Percentiles rank a stretch among this genome's conserved stretches.
These are phyloP conservation scores for Muschampia plurimacula DNA, from an alignment of 2,888 invertebrate genomes.

Conservation along the genomic window DNA sequence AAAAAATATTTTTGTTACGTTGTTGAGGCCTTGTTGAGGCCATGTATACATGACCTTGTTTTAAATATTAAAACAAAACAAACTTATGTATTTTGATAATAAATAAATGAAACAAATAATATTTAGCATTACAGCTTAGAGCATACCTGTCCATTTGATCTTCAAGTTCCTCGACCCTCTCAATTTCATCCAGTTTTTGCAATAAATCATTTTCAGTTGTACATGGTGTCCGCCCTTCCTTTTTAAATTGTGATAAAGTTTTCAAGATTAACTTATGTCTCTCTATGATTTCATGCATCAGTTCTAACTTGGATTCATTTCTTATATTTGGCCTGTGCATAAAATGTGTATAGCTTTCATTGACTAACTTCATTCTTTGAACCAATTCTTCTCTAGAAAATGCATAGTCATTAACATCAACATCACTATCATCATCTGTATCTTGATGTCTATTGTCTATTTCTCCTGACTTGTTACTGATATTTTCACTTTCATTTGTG, in stretches of 20 bases:
- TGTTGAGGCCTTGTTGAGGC: no score
- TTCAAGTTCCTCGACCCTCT: conserved; percentile 80
- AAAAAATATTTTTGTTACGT: no score
- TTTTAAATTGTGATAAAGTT: conserved; percentile 58
- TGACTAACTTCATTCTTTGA: not conserved
- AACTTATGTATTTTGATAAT: no score
- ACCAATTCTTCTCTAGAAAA: conserved; percentile 34
- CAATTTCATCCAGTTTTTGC: conserved; percentile 82
- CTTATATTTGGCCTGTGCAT: conserved; percentile 3
- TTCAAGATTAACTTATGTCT: conserved; percentile 56
- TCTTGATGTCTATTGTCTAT: conserved; percentile 35
- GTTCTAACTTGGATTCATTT: conserved; percentile 53
- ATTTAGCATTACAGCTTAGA: no score
- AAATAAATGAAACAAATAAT: no score
- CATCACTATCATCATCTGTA: conserved; percentile 43
- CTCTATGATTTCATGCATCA: conserved; percentile 67
- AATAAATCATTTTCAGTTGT: conserved; percentile 74
- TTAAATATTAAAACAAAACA: no score
- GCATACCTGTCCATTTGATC: conserved; percentile 85
- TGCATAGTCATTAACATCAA: conserved; percentile 31
- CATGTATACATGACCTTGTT: no score
- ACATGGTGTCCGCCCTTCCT: conserved; percentile 56
- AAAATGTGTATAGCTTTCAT: conserved; percentile 4
- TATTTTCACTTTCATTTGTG: not conserved
- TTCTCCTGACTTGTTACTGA: not conserved